Base-by-base conservation (phyloP, 1,140 invertebrate species). In the Danaus plexippus region DNA sequence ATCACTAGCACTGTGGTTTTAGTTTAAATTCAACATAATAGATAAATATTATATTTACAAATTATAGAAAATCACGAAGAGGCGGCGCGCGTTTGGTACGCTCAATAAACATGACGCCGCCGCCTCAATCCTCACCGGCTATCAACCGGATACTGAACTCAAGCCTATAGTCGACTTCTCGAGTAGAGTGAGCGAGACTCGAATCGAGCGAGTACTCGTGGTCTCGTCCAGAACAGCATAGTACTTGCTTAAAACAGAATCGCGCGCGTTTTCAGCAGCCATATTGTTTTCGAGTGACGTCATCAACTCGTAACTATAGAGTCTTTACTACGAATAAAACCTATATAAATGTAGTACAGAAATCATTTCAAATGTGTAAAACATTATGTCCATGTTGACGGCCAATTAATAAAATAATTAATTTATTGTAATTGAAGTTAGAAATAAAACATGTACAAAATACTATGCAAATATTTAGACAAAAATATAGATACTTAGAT, bases 111-210 rank as follows among this genome's bases (percentile, higher is more conserved):
- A 74, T 75, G 67, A 79, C 80, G 73, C 83, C 74, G 75, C 83
- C 83, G 77, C 80, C 80, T 83, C 80, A 66, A 78, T 80, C 80
- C 80, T 83, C 80, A 66, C 80, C 80, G 80, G 80, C 78, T 83
- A 77, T 82, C 77, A 83, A 81, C 83, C 80, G 79, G 80, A 77
- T 83, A 86, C 83, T 86, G 74, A 86, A 80, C 78, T 77, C 52
- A 42, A 43, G 57, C 47, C 45, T 50, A 40, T 51, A 49, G 46
- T 58, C 60, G 60, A 62, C 58, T 64, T 57, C 63, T 65, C 59
- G 55, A 67, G 54, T 61, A 60, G 63, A 65, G 66, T 68, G 59
- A 64, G 55, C 59, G 57, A 64, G 57, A 59, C 61, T 71, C 69
- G 67, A 71, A 51, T 65, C 60, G 69, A 72, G 69, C 60, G 69